These are phyloP conservation scores for Callyntrura sp. DNA, from an alignment of 2,888 invertebrate species.

Conservation along the genomic window DNA sequence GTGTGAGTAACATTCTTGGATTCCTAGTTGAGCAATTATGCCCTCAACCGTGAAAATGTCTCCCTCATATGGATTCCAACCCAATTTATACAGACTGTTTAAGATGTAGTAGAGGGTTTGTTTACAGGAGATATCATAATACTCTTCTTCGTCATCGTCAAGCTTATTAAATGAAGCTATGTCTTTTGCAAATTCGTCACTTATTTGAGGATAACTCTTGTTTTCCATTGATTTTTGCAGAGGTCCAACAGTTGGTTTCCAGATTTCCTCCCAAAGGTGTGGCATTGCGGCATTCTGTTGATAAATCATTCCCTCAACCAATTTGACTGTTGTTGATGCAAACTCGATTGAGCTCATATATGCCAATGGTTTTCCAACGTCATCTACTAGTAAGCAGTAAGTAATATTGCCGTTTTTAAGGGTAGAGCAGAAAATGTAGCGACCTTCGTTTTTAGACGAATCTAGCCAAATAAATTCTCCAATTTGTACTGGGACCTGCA, in stretches of 20 bases:
- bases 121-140: background rate
- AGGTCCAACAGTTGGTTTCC: constrained; percentile 5
- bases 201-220: no score
- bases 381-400: constrained; percentile 41
- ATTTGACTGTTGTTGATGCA: constrained; percentile 41
- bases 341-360: constrained; percentile 48
- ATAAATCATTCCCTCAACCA: constrained; percentile 38
- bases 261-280: constrained; percentile 53
- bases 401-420: background rate
- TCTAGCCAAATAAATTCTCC: constrained; percentile 62
- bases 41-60: background rate
- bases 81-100: constrained; percentile 37
- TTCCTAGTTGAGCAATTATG: background rate
- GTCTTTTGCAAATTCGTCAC: background rate
- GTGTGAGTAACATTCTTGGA: background rate
- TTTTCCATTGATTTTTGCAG: background rate
- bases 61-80: constrained; percentile 39
- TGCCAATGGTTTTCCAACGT: background rate
- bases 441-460: no score
- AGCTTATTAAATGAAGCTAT: background rate
- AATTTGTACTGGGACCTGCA: constrained; percentile 69
- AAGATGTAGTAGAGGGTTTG: constrained; percentile 1
- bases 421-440: constrained; percentile 4
- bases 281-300: constrained; percentile 38
- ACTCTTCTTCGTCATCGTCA: background rate